These are phyloP conservation scores for Hyaena hyaena DNA, from an alignment of 2,113 vertebrate genomes.

Conservation along the genomic window DNA sequence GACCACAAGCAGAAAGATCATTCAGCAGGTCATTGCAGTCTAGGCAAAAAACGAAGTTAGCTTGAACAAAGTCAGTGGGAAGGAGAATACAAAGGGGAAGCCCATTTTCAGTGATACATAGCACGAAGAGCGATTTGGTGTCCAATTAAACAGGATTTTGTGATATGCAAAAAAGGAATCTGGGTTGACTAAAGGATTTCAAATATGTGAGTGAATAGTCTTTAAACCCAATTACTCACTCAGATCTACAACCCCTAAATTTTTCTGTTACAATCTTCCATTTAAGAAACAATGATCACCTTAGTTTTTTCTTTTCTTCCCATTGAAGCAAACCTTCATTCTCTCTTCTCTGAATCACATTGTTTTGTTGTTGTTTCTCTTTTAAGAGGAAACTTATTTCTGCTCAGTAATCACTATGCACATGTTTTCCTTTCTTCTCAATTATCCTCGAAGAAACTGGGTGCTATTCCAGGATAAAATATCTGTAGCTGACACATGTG, in stretches of 20 bases:
- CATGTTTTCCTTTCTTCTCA: neutral
- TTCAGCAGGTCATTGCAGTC: neutral
- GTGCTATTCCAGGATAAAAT: neutral
- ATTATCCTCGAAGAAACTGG: neutral
- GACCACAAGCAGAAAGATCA: neutral
- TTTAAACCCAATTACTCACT: neutral
- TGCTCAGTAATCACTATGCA: neutral
- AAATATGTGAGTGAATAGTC: neutral
- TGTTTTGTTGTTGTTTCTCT: neutral
- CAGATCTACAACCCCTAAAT: neutral
- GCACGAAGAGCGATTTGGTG: neutral
- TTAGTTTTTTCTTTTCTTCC: neutral
- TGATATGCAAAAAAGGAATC: neutral
- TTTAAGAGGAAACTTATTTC: neutral
- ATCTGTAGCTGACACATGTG: fast-evolving
- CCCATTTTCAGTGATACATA: neutral
- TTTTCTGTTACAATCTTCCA: neutral
- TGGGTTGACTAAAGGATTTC: neutral
- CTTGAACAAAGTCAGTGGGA: neutral
- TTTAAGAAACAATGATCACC: neutral
- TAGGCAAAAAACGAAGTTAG: neutral
- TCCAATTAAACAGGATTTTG: neutral
- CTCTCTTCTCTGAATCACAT: neutral
- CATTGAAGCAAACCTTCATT: neutral
- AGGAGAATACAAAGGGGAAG: neutral